Percentiles rank a stretch among this genome's conserved stretches.
Evolutionary conservation across 2,797 vertebrate genomes (phyloP).

Genomic region (Poliocrania exsul): DNA sequence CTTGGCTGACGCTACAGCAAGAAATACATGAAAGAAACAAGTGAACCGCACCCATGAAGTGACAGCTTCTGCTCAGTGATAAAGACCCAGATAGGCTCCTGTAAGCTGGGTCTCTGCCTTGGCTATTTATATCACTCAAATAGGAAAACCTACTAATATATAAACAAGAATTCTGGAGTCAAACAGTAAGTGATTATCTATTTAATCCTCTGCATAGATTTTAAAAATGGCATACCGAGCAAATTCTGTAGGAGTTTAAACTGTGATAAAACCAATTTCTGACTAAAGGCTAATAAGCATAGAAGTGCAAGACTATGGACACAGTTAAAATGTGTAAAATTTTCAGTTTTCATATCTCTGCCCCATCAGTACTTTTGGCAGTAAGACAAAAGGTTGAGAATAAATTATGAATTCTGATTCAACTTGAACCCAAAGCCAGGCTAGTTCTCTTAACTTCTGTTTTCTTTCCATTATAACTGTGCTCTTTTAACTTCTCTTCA

Average conservation of each 20-base stretch:
- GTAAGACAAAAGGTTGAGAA: background rate
- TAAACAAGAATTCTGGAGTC: constrained; percentile 4
- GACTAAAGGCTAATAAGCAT: background rate
- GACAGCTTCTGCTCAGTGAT: constrained; percentile 49
- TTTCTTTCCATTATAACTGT: background rate
- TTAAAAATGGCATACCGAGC: background rate
- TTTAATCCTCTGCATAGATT: background rate
- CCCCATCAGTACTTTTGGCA: background rate
- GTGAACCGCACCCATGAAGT: constrained; percentile 40
- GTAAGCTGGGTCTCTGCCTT: background rate
- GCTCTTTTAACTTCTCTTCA: background rate
- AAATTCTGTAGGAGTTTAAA: background rate
- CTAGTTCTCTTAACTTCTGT: background rate
- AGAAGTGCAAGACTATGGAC: background rate
- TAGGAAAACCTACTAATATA: background rate
- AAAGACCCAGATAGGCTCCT: constrained; percentile 45
- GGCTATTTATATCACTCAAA: constrained; percentile 33
- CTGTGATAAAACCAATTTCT: background rate
- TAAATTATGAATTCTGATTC: background rate
- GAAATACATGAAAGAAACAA: constrained; percentile 62
- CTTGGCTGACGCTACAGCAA: constrained; percentile 52
- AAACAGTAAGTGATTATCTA: background rate
- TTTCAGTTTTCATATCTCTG: background rate
- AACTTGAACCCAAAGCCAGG: background rate
- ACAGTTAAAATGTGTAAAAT: background rate